Base-by-base conservation (phyloP, 2,113 vertebrate genomes). In the Andinoacara biseriatus region DNA sequence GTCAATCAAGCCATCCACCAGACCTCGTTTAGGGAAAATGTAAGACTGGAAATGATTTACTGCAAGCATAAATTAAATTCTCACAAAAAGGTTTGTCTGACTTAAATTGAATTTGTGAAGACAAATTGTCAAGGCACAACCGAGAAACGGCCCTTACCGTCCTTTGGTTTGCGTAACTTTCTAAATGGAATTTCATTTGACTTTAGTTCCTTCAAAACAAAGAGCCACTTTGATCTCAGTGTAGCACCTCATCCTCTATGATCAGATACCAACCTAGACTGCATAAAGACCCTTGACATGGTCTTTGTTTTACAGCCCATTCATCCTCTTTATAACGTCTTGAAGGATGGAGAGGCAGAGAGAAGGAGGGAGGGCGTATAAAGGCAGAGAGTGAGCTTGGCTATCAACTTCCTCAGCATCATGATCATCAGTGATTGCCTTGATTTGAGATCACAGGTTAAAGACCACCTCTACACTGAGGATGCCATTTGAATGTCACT, bases 291-390 rank as follows among this genome's bases (percentile, higher is more conserved):
- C 60, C 62, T 58, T 26, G 3, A 81, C n/a, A 59, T 15, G 0
- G 49, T 59, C 83, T 91, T 88, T 90, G 77, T 91, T 65, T 74
- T 60, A 43, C 9, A 7, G 58, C 62, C 31, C 78, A 76, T 76
- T 80, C 62, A 63, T 40, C 17, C 1, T 75, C 84, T 80, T 83
- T 69, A 60, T 76, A 72, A 49, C 1, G 4, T 65, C 33, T 18
- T 15, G 63, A 52, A 61, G 9, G 22, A 31, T 17, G 26, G 74
- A 58, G 38, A 49, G 5, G 7, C 2, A 33, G 22, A 26, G 20
- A n/a, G 11, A 3, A 29, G 18, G 43, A 26, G 15, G 11, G 57
- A 10, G 54, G 54, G 14, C 20, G 58, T 13, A 31, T 13, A 62
- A 35, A 29, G 81, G 13, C 20, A 52, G 43, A 74, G 43, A 11